Evolutionary conservation across 2,797 vertebrate species (phyloP), one percentile per base, ranked within the genome.

Genomic region (Phalloptychus januarius): DNA sequence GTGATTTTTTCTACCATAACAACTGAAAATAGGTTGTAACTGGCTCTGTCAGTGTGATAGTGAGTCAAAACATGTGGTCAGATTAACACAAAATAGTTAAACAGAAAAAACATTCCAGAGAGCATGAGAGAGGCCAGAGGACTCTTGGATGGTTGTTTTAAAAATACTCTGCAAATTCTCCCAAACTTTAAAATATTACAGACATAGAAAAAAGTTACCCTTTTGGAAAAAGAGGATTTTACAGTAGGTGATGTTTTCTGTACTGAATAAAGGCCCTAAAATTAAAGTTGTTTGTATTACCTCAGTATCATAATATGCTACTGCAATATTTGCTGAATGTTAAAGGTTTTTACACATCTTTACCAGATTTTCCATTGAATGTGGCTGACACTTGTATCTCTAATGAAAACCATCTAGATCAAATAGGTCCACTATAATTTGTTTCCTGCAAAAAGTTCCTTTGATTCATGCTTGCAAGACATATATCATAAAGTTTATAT

Each of bases 401-500:
- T 89, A 86, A 86, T 76, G 71, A 79, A 70, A 76, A 71, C 71
- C 61, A 75, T 71, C 81, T 50, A 84, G 71, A 81, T 56, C 74
- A 74, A 85, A 85, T 77, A 75, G 74, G 80, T 76, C 13, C 72
- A 45, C 6, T 44, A 45, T 6, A 4, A 70, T 40, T 16, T 44
- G 78, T 78, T 79, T 65, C 44, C n/a, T 82, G 31, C 82, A 79
- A 90, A 90, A 63, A 48, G 79, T 80, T 89, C 83, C 46, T 82
- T 82, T 83, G 56, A 83, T 82, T 44, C 25, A 81, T 87, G 80
- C 74, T 73, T 77, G 63, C 54, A 85, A 85, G 85, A 86, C 80
- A 89, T 85, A 89, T 85, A 61, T 87, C 77, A 67, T 73, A 79
- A 83, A 45, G n/a, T 50, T 58, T 23, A 40, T 25, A 40, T 13